Evolutionary conservation across 2,113 vertebrate species (phyloP).

Genomic region (Chunga burmeisteri): DNA sequence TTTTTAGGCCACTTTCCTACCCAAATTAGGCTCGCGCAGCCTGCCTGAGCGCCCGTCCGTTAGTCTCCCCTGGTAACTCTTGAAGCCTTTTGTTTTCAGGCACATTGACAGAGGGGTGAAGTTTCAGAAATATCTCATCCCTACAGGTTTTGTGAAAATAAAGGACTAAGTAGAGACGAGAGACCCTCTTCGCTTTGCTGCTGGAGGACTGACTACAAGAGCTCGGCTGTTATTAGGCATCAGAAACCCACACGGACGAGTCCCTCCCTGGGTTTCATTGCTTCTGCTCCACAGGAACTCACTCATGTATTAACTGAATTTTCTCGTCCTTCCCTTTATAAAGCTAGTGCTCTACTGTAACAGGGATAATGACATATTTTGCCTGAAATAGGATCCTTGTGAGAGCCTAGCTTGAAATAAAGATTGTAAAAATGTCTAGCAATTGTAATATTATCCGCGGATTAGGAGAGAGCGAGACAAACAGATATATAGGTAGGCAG

Average conservation of each 20-base stretch:
- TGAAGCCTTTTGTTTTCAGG: constrained; percentile 8
- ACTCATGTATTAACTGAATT: constrained; percentile 15
- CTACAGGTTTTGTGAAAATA: background rate
- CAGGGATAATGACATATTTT: constrained; percentile 15
- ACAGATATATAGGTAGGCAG: background rate
- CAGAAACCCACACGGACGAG: background rate
- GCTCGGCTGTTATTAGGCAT: background rate
- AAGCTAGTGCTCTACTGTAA: background rate
- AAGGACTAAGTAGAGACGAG: background rate
- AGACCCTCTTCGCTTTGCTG: background rate
- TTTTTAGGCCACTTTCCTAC: background rate
- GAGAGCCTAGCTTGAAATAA: constrained; percentile 1
- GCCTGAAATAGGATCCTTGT: background rate
- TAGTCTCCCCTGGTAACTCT: background rate
- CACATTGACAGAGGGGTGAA: background rate
- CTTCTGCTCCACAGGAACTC: constrained; percentile 32
- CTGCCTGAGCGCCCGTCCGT: background rate
- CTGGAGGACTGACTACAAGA: background rate
- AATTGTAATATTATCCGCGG: background rate
- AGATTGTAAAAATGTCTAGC: background rate
- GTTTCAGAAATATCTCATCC: constrained; percentile 18
- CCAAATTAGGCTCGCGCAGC: background rate
- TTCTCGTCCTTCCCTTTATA: background rate
- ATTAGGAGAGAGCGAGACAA: background rate
- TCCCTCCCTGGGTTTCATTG: background rate